Base-by-base conservation (phyloP, 92 coral and sea anemone species). In the Paragorgia papillata region DNA sequence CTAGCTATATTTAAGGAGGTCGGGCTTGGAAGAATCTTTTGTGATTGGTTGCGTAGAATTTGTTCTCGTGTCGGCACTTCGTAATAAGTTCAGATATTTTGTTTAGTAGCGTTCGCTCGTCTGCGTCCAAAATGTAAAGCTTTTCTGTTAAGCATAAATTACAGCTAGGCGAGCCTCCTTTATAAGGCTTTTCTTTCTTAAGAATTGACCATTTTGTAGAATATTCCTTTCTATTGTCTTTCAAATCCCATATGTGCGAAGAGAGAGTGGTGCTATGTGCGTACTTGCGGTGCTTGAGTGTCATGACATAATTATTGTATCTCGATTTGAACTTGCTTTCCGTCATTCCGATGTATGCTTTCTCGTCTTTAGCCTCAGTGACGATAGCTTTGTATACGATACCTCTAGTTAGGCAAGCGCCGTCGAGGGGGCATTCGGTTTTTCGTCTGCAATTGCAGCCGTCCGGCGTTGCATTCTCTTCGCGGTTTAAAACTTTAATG, bases 361-460 rank as follows among this genome's bases (percentile, higher is more conserved):
- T 40, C 9, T 29, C 69, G 20, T 51, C 58, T 6, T 17, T 22
- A 17, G 7, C 21, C 6, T 4, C 1, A 13, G 73, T 62, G 13
- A 81, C 81, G 5, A 46, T 81, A 9, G 74, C 85, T 20, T 81
- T 80, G 79, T 81, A 81, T 19, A 81, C 57, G 62, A 81, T 61
- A 59, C 61, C 59, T 25, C 48, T 32, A 9, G 85, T 20, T 40
- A 81, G 68, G 69, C 85, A 73, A 19, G 44, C 65, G 48, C 81
- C 85, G 59, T 61, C 69, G n/a, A 81, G 85, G 22, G 85, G 75
- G 27, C 80, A 81, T 24, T 40, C 71, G 41, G 69, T 73, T 41
- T n/a, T 58, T 48, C 30, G 73, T 43, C 44, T 0, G 75, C 76
- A 73, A 66, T 51, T 26, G 21, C 20, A 27, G 43, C 43, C 43